Base-by-base conservation (phyloP, 2,797 vertebrate species). In the Enteromius unitaeniatus region DNA sequence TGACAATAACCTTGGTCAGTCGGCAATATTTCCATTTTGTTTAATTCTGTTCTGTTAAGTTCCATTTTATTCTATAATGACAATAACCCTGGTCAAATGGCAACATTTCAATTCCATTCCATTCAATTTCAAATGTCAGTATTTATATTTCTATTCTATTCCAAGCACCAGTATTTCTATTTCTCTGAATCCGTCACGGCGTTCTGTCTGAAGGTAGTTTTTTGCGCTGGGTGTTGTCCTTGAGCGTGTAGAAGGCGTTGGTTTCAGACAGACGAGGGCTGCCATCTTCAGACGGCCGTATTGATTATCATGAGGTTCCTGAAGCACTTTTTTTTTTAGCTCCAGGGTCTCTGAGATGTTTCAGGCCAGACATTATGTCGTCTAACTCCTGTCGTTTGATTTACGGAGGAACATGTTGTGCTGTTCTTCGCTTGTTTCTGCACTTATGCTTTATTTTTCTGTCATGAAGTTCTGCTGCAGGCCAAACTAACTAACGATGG, bases 291-390 rank as follows among this genome's bases (percentile, higher is more conserved):
- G 75, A 77, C 40, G 28, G 62, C 31, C 47, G 69, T 87, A 92
- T 93, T 78, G 90, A 92, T 92, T 87, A 73, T 64, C 78, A 68
- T 26, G 70, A 75, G 87, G 86, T 87, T 85, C 74, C 80, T 87
- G 47, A 47, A 87, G 79, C 82, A 85, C 82, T 76, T 64, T 84
- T 34, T 49, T 83, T 81, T 47, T 79, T 47, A 49, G 75, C 86
- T 86, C 80, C 78, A 83, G 85, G 83, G 85, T 88, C 76, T 53
- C n/a, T 0, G 75, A 10, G 53, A n/a, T 88, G 85, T 89, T 91
- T 89, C 9, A 81, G 78, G 90, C 64, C 67, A 88, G 72, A 81
- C 53, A 74, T 82, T 42, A 51, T 19, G 81, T 69, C 58, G 78
- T 90, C 83, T 85, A 72, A 87, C 91, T 88, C 62, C 23, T 64